phyloP scores from a whole-genome alignment of 2,888 invertebrate species.

The Lasioglossum oenotherae region DNA sequence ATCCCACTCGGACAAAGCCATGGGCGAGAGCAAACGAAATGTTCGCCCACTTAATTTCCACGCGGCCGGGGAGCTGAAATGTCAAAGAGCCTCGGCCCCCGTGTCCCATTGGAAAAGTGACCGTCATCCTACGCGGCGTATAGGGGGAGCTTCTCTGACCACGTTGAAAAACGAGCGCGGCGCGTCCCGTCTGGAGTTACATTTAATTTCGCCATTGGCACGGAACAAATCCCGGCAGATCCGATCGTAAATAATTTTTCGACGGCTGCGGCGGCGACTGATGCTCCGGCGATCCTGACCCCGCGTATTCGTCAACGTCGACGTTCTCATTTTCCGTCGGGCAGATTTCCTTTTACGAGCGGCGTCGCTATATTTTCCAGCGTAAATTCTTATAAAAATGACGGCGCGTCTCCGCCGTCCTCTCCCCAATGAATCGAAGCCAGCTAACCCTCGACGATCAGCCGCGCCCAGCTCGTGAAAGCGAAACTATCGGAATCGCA shows the following conservation, averaged over 20 bases:
- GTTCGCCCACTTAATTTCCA: not conserved
- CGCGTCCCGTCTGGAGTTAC: not conserved
- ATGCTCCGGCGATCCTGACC: not conserved
- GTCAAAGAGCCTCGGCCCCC: not conserved
- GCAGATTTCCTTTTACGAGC: slow-evolving; percentile 42
- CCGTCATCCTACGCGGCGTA: not conserved
- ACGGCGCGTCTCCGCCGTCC: not conserved
- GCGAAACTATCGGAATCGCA: slow-evolving; percentile 18
- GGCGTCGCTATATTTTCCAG: no score
- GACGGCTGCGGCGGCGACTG: not conserved
- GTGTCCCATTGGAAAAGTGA: not conserved
- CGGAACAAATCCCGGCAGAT: slow-evolving; percentile 43
- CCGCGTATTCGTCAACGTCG: slow-evolving; percentile 43
- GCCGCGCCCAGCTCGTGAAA: slow-evolving; percentile 31
- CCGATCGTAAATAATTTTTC: slow-evolving; percentile 51
- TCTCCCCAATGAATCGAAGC: slow-evolving; percentile 27
- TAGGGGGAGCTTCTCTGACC: not conserved
- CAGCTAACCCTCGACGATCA: not conserved
- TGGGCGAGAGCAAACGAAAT: not conserved
- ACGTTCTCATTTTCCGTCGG: slow-evolving; percentile 32
- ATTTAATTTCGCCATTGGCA: slow-evolving; percentile 32
- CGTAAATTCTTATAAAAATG: not conserved
- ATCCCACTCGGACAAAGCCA: not conserved
- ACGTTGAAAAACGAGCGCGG: not conserved
- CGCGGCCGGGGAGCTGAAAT: not conserved